These are phyloP conservation scores for Calliphora vicina DNA, from an alignment of 1,140 invertebrate species.

Conservation along the genomic window DNA sequence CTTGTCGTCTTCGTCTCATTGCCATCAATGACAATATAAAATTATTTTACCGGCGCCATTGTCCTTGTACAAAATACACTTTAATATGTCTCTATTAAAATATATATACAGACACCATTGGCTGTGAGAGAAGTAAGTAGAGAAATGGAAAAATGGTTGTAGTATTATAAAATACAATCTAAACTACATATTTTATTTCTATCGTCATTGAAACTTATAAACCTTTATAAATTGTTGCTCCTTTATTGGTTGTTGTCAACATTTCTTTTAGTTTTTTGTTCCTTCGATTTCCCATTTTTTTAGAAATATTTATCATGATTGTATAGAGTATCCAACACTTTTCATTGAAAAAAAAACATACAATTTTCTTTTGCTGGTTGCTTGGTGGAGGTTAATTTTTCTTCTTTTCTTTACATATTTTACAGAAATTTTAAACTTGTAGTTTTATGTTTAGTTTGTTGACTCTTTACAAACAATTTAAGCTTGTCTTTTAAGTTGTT, in stretches of 20 bases:
- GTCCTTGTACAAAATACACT: not conserved
- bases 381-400: not conserved
- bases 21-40: not conserved
- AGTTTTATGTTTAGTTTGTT: conserved; percentile 7
- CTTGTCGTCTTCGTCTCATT: not conserved
- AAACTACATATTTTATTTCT: not conserved
- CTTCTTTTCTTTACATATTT: not conserved
- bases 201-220: conserved; percentile 9
- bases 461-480: conserved; percentile 33
- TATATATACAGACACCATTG: not conserved
- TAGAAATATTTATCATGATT: conserved; percentile 5
- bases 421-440: conserved; percentile 15
- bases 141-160: not conserved
- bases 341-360: not conserved
- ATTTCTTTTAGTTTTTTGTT: not conserved
- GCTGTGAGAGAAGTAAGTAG: not conserved
- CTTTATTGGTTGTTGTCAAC: conserved; percentile 3
- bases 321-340: conserved; percentile 8
- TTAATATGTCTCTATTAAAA: not conserved
- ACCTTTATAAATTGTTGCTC: conserved; percentile 26
- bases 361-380: not conserved
- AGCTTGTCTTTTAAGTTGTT: conserved; percentile 9
- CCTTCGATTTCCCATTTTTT: not conserved
- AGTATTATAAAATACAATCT: conserved; percentile 14
- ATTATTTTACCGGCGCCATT: conserved; percentile 3